phyloP scores from a whole-genome alignment of 2,888 invertebrate species.

The Synanthedon myopaeformis region DNA sequence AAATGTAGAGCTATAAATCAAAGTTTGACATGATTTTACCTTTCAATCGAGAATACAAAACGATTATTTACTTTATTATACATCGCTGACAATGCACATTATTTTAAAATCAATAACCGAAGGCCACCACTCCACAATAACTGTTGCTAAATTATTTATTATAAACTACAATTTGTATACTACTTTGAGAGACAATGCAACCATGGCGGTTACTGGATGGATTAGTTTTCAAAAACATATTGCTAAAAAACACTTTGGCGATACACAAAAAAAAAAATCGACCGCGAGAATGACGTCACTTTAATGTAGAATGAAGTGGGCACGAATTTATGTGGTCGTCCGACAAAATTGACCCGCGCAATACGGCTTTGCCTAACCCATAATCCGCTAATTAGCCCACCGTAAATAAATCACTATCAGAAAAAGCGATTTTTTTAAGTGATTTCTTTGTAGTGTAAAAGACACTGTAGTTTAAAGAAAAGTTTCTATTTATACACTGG shows the following conservation, averaged over 20 bases:
- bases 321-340: conserved; percentile 46
- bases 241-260: conserved; percentile 15
- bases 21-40: too few relatives aligned
- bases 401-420: conserved; percentile 23
- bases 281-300: conserved; percentile 60
- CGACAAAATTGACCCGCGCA: conserved; percentile 41
- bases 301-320: conserved; percentile 49
- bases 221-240: conserved; percentile 6
- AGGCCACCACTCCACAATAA: conserved; percentile 26
- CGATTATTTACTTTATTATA: neutral
- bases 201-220: conserved; percentile 8
- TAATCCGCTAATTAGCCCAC: conserved; percentile 52
- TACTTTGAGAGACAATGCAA: conserved; percentile 45
- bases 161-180: neutral
- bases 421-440: conserved; percentile 5
- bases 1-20: too few relatives aligned
- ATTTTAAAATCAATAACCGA: conserved; percentile 39
- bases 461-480: conserved; percentile 17
- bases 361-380: conserved; percentile 46
- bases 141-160: conserved; percentile 8
- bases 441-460: too few relatives aligned
- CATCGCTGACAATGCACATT: conserved; percentile 21
- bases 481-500: conserved; percentile 17
- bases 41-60: neutral
- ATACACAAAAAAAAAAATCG: conserved; percentile 24